Evolutionary conservation across 2,888 invertebrate genomes (phyloP).

Genomic region (Drosophila koepferae): DNA sequence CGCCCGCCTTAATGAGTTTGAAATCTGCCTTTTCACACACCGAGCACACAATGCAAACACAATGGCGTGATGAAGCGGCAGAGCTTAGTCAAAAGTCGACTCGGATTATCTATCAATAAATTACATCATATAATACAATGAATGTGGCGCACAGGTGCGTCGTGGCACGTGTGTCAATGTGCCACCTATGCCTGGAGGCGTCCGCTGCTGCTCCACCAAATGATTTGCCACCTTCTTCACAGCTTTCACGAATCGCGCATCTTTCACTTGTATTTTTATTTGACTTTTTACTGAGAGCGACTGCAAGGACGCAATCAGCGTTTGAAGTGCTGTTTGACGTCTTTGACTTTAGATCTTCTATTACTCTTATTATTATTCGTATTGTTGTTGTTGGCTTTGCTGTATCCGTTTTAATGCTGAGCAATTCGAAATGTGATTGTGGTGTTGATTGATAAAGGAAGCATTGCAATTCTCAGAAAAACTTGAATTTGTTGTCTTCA

Average conservation of each 20-base stretch:
- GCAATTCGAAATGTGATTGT: conserved; percentile 74
- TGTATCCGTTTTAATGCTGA: conserved; percentile 68
- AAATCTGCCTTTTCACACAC: conserved; percentile 31
- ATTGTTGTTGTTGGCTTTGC: conserved; percentile 29
- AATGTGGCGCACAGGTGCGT: conserved; percentile 2
- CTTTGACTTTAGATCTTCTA: conserved; percentile 66
- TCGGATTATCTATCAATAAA: conserved; percentile 67
- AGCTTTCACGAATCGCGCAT: conserved; percentile 46
- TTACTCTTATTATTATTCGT: conserved; percentile 5
- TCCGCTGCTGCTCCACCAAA: conserved; percentile 24
- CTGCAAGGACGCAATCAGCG: conserved; percentile 66
- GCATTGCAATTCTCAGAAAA: conserved; percentile 50
- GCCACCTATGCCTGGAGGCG: not conserved
- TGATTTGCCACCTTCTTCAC: conserved; percentile 45
- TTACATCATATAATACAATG: conserved; percentile 37
- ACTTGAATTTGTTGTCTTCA: conserved; percentile 14
- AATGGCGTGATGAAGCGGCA: conserved; percentile 3
- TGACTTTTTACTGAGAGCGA: not conserved
- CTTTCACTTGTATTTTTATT: conserved; percentile 25
- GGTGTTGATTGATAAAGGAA: conserved; percentile 71
- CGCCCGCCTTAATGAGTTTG: conserved; percentile 64
- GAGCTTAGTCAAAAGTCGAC: conserved; percentile 24
- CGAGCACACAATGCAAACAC: conserved; percentile 10
- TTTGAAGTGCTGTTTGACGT: conserved; percentile 63
- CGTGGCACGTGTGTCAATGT: conserved; percentile 20